Percentiles rank a stretch among this genome's conserved stretches.
Conservation (phyloP, 2,888 invertebrate species). For the Caenorhabditis macrosperma region DNA sequence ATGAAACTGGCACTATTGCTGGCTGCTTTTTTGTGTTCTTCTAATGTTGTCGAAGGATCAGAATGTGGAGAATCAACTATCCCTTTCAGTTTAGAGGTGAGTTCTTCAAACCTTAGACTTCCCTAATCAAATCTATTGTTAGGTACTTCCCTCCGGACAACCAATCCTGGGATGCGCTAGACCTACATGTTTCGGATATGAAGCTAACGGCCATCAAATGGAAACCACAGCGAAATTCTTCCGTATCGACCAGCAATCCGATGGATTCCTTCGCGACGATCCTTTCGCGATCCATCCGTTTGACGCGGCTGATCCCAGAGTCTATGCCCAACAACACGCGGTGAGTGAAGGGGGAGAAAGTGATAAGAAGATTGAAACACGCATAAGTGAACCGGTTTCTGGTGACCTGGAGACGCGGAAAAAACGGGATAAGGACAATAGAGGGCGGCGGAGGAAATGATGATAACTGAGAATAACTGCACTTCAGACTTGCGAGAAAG, state of each 20-base stretch:
- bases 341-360: slow-evolving; percentile 45
- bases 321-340: slow-evolving; percentile 60
- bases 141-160: slow-evolving; percentile 68
- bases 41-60: neutral
- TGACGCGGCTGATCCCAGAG: slow-evolving; percentile 51
- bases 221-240: slow-evolving; percentile 73
- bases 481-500: slow-evolving; percentile 72
- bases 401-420: slow-evolving; percentile 10
- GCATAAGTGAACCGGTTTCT: slow-evolving; percentile 21
- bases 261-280: slow-evolving; percentile 67
- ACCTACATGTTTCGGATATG: slow-evolving; percentile 78
- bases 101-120: neutral
- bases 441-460: neutral
- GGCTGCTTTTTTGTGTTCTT: neutral
- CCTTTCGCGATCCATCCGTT: slow-evolving; percentile 58
- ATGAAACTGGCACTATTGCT: slow-evolving; percentile 13
- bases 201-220: slow-evolving; percentile 64
- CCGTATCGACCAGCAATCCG: slow-evolving; percentile 64
- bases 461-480: neutral
- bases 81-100: slow-evolving; percentile 73
- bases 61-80: slow-evolving; percentile 70
- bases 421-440: slow-evolving; percentile 22
- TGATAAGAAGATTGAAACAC: slow-evolving; percentile 18
- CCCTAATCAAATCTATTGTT: slow-evolving; percentile 1
- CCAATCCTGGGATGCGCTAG: slow-evolving; percentile 75